These are phyloP conservation scores for Protophormia terraenovae DNA, from an alignment of 2,888 invertebrate genomes.

Conservation along the genomic window DNA sequence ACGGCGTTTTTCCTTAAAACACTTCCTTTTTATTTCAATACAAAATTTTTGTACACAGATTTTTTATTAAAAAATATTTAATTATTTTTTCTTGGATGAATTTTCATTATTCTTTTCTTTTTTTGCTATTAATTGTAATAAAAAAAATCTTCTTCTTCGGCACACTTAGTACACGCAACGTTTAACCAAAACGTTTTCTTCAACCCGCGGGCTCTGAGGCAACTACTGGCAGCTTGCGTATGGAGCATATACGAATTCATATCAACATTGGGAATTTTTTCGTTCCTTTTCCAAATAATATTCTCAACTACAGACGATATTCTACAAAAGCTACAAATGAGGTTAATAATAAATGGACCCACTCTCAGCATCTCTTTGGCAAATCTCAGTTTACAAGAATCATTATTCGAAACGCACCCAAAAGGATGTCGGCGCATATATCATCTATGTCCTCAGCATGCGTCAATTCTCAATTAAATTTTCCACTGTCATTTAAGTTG, in stretches of 20 bases:
- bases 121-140: constrained; percentile 48
- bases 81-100: constrained; percentile 36
- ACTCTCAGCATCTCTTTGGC: not conserved
- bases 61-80: constrained; percentile 12
- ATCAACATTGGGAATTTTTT: constrained; percentile 45
- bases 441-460: not conserved
- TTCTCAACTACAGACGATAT: constrained; percentile 75
- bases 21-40: constrained; percentile 5
- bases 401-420: constrained; percentile 66
- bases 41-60: constrained; percentile 5
- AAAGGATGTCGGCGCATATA: constrained; percentile 55
- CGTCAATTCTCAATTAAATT: constrained; percentile 10
- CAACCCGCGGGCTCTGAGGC: constrained; percentile 82
- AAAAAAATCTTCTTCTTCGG: constrained; percentile 64
- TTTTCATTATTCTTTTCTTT: constrained; percentile 27
- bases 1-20: not conserved
- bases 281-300: constrained; percentile 18
- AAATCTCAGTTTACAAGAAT: not conserved
- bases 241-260: constrained; percentile 71
- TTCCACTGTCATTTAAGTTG: constrained; percentile 11
- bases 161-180: constrained; percentile 77
- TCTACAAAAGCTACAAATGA: constrained; percentile 60
- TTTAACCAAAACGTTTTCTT: constrained; percentile 81
- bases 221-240: constrained; percentile 78
- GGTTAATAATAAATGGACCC: not conserved